A percentile compares a stretch with the other conserved stretches of the same genome.
Conservation (phyloP, 2,888 invertebrate species). For the Lucinisca nassula region DNA sequence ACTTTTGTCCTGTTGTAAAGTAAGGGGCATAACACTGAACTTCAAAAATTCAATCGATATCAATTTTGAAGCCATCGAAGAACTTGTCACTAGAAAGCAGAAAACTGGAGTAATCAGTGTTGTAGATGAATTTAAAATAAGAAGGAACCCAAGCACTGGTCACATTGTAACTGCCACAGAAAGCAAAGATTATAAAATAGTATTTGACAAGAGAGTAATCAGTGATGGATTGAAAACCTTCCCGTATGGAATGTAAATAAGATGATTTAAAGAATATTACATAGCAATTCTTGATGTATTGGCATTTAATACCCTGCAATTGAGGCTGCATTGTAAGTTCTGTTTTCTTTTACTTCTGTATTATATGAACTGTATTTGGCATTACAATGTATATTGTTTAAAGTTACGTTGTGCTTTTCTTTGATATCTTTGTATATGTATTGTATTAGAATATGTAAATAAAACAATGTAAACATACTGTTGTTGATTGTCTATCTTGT, state of each 20-base stretch:
- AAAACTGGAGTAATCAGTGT: constrained; percentile 1
- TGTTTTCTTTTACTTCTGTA: no score
- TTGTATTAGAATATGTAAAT: no score
- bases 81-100: constrained; percentile 18
- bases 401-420: no score
- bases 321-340: no score
- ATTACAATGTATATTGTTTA: no score
- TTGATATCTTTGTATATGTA: no score
- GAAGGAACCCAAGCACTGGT: background rate
- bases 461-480: no score
- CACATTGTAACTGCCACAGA: background rate
- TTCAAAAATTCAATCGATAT: constrained; percentile 55
- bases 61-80: constrained; percentile 67
- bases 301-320: no score
- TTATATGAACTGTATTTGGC: no score
- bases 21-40: constrained; percentile 76
- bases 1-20: constrained; percentile 72
- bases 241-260: background rate
- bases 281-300: no score
- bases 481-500: no score
- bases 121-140: constrained; percentile 11
- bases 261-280: no score
- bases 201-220: background rate
- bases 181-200: background rate
- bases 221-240: background rate